These are phyloP conservation scores for Rhingia rostrata DNA, from an alignment of 2,888 invertebrate species.

Conservation along the genomic window DNA sequence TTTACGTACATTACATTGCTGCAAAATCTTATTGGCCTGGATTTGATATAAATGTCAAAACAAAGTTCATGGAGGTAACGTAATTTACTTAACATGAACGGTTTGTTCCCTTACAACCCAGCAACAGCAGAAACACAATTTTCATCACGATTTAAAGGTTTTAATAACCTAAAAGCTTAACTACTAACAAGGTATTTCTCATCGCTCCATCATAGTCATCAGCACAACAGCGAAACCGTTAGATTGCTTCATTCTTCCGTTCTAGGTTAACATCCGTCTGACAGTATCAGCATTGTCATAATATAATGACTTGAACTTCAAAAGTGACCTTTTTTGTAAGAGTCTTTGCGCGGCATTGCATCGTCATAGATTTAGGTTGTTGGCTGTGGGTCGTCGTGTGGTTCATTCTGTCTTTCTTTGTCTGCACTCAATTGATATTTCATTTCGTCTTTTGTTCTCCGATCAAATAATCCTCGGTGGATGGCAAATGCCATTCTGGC, in stretches of 20 bases:
- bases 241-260: constrained; percentile 39
- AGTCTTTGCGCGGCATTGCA: constrained; percentile 1
- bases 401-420: constrained; percentile 30
- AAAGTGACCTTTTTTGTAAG: constrained; percentile 60
- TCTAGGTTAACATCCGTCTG: constrained; percentile 43
- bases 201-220: constrained; percentile 25
- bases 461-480: constrained; percentile 59
- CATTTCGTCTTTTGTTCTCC: constrained; percentile 61
- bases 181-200: constrained; percentile 35
- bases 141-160: constrained; percentile 54
- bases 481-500: constrained; percentile 56
- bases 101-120: too few species aligned
- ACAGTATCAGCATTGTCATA: constrained; percentile 51
- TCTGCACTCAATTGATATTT: constrained; percentile 61
- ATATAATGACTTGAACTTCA: constrained; percentile 70
- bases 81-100: too few species aligned
- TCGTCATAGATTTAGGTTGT: background rate
- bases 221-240: constrained; percentile 19
- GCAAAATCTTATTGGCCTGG: too few species aligned
- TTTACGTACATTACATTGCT: too few species aligned
- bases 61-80: too few species aligned
- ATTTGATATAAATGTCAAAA: too few species aligned
- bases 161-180: constrained; percentile 35
- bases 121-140: constrained; percentile 10
- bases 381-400: background rate